Evolutionary conservation across 2,888 invertebrate genomes (phyloP).

Genomic region (Acrobasis suavella): DNA sequence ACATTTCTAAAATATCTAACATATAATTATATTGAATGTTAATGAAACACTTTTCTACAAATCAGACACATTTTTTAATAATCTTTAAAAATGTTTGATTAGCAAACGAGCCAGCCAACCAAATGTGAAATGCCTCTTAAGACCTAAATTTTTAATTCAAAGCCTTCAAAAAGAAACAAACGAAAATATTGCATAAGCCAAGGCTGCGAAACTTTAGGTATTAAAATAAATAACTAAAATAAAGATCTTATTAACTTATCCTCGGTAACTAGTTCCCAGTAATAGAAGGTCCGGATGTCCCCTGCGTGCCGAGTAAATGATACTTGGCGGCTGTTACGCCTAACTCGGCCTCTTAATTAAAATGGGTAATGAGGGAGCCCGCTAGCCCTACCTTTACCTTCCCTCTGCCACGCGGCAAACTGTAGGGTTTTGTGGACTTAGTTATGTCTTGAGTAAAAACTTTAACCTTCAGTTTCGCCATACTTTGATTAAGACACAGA

Average conservation of each 20-base stretch:
- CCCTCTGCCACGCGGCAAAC: constrained; percentile 34
- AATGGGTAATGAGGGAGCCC: constrained; percentile 58
- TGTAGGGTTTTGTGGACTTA: constrained; percentile 25
- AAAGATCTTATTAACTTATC: neutral
- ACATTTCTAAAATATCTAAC: too few species aligned
- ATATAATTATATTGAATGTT: too few species aligned
- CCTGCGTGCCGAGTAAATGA: constrained; percentile 35
- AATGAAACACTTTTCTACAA: too few species aligned
- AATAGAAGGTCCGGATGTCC: neutral
- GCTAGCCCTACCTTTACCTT: constrained; percentile 24
- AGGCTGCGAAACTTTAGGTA: neutral
- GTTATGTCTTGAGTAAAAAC: neutral
- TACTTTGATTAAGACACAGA: too few species aligned
- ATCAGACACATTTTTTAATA: too few species aligned
- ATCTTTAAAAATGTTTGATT: too few species aligned
- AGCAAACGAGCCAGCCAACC: too few species aligned
- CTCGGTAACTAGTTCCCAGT: neutral
- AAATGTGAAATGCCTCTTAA: too few species aligned
- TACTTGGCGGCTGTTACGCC: constrained; percentile 35
- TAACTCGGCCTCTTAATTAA: constrained; percentile 52
- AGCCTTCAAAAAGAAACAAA: too few species aligned
- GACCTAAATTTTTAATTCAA: too few species aligned
- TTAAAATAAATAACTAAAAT: neutral
- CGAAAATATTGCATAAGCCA: neutral
- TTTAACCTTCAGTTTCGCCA: neutral